Conservation (phyloP, 2,888 invertebrate genomes). For the Drosophila mimica region DNA sequence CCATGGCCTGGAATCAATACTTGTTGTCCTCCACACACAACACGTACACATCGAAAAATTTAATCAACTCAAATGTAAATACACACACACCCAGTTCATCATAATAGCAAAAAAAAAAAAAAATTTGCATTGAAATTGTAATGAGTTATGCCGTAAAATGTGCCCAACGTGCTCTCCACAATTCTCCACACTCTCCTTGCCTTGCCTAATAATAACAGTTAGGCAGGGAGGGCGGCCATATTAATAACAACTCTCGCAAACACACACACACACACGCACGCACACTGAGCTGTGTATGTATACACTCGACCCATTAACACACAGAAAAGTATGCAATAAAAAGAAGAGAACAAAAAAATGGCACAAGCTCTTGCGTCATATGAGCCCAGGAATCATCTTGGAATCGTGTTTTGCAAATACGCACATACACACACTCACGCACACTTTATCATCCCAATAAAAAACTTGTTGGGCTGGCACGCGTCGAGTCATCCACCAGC, state of each 20-base stretch:
- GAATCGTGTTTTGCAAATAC: constrained; percentile 45
- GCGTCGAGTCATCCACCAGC: constrained; percentile 48
- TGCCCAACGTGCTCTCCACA: constrained; percentile 43
- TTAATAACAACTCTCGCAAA: constrained; percentile 58
- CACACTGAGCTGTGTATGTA: constrained; percentile 39
- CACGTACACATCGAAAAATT: constrained; percentile 57
- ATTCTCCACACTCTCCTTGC: constrained; percentile 15
- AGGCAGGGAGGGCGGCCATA: constrained; percentile 46
- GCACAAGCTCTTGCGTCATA: constrained; percentile 73
- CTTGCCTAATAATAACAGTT: constrained; percentile 13
- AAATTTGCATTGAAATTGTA: constrained; percentile 78
- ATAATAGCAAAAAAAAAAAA: constrained; percentile 33
- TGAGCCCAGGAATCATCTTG: constrained; percentile 65
- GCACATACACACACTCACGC: constrained; percentile 9
- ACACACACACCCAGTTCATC: constrained; percentile 28
- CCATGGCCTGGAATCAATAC: constrained; percentile 71
- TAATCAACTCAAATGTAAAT: constrained; percentile 75
- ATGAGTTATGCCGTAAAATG: constrained; percentile 74
- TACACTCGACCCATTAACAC: constrained; percentile 65
- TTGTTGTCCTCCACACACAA: constrained; percentile 64
- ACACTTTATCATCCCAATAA: constrained; percentile 62
- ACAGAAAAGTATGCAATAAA: constrained; percentile 78
- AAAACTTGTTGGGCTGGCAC: constrained; percentile 74
- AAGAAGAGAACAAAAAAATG: constrained; percentile 34
- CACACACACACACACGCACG: constrained; percentile 1